Evolutionary conservation across 2,797 vertebrate genomes (phyloP).

Genomic region (Chromobotia macracanthus): DNA sequence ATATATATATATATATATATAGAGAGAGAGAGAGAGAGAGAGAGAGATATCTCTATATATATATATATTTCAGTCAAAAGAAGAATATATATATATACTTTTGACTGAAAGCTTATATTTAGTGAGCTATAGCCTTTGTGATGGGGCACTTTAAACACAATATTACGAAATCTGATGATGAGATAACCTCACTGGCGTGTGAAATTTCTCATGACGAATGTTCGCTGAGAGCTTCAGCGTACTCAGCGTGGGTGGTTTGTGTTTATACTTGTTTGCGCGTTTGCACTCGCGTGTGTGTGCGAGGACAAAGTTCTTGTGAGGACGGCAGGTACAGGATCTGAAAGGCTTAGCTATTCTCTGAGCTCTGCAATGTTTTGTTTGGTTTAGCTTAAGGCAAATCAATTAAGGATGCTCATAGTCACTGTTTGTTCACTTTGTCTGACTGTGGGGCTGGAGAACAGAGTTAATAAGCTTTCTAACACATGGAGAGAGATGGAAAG

Average conservation of each 20-base stretch:
- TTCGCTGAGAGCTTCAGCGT: neutral
- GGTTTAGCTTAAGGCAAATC: conserved; percentile 62
- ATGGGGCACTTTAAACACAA: conserved; percentile 32
- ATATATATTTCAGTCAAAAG: too few species aligned
- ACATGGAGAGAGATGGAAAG: conserved; percentile 29
- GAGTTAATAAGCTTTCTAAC: conserved; percentile 48
- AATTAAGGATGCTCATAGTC: conserved; percentile 60
- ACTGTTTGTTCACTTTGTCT: conserved; percentile 48
- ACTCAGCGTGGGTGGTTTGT: conserved; percentile 28
- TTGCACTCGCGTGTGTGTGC: conserved; percentile 7
- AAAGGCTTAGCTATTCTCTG: conserved; percentile 51
- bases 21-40: too few species aligned
- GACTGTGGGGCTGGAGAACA: conserved; percentile 31
- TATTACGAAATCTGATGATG: conserved; percentile 42
- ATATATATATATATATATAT: too few species aligned
- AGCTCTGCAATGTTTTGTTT: conserved; percentile 56
- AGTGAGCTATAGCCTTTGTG: too few species aligned
- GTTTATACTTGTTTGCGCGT: neutral
- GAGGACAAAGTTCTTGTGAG: conserved; percentile 37
- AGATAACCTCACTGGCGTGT: conserved; percentile 33
- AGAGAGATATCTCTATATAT: too few species aligned
- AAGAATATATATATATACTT: too few species aligned
- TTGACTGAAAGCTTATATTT: too few species aligned
- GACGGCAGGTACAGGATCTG: conserved; percentile 49
- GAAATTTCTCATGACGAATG: conserved; percentile 24